Conservation (phyloP, 2,888 invertebrate genomes). For the Hemithea aestivaria region DNA sequence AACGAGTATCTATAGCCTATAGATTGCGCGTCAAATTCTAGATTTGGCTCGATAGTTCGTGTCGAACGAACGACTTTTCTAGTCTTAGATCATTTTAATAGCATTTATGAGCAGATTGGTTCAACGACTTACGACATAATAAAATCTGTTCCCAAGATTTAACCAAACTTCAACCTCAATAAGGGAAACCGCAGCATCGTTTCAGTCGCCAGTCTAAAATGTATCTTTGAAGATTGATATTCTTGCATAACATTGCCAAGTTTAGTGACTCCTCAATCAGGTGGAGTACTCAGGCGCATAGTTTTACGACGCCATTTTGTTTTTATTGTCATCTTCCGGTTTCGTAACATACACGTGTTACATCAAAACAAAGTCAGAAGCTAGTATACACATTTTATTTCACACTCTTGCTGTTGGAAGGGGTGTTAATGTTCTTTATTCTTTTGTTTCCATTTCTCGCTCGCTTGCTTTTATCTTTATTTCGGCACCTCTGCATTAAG, state of each 20-base stretch:
- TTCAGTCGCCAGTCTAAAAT: too few species aligned
- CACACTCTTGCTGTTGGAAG: not conserved
- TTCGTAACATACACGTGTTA: conserved; percentile 44
- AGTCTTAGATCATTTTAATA: too few species aligned
- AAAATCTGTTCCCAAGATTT: not conserved
- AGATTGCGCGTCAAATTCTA: too few species aligned
- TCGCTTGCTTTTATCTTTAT: not conserved
- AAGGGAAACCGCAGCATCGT: too few species aligned
- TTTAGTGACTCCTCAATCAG: conserved; percentile 44
- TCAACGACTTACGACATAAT: too few species aligned
- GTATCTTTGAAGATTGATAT: not conserved
- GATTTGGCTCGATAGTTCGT: too few species aligned
- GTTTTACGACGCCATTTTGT: conserved; percentile 43
- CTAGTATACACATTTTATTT: conserved; percentile 17
- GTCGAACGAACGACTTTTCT: too few species aligned
- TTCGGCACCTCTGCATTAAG: too few species aligned
- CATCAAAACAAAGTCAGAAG: conserved; percentile 32
- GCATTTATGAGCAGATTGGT: too few species aligned
- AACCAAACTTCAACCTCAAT: not conserved
- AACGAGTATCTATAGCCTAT: too few species aligned
- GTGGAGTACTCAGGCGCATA: conserved; percentile 35
- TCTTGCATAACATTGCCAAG: conserved; percentile 15
- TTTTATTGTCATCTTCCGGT: conserved; percentile 56
- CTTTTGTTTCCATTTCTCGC: not conserved
- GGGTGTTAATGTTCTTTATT: too few species aligned